These are phyloP conservation scores for Oceanodroma leucorhoa DNA, from an alignment of 2,797 vertebrate genomes.

Conservation along the genomic window DNA sequence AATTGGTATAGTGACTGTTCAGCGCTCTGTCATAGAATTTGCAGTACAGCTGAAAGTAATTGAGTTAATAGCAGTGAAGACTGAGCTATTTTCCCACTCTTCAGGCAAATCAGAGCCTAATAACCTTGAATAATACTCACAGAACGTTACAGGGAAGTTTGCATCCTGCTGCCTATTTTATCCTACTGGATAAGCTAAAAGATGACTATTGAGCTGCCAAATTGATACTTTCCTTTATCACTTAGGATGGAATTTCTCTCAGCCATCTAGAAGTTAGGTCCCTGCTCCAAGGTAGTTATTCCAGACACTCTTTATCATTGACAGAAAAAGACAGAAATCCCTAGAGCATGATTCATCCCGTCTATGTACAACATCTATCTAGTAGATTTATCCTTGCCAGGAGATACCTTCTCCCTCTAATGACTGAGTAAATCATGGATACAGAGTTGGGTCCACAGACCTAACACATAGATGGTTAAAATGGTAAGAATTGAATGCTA, in stretches of 20 bases:
- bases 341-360: background rate
- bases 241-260: background rate
- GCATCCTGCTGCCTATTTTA: constrained; percentile 8
- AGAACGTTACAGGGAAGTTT: background rate
- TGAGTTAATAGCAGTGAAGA: background rate
- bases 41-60: background rate
- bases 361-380: background rate
- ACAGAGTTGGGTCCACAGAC: background rate
- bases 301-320: background rate
- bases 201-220: background rate
- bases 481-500: background rate
- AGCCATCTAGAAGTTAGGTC: background rate
- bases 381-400: background rate
- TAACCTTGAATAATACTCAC: background rate
- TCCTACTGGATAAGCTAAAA: background rate
- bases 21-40: background rate
- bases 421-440: background rate
- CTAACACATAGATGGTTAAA: background rate
- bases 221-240: background rate
- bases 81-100: background rate
- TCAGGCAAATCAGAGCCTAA: constrained; percentile 1
- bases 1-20: background rate
- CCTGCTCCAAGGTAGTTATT: background rate
- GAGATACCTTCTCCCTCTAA: background rate
- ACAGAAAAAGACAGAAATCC: background rate